Base-by-base conservation (phyloP, 2,888 invertebrate genomes). In the Xanthorhoe designata region DNA sequence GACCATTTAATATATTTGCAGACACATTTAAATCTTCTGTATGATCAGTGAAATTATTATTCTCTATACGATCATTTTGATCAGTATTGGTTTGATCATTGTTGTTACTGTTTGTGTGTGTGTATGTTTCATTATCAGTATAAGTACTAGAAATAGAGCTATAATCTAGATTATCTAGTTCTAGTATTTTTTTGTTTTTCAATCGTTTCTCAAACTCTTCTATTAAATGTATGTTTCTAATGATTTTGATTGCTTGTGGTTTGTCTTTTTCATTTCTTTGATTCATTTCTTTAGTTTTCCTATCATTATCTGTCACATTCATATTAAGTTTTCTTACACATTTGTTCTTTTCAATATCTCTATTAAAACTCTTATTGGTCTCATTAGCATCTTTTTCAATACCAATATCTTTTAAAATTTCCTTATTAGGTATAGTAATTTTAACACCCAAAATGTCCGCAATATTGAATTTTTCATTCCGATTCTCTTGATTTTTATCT, bases 121-220 rank as follows among this genome's bases (percentile, higher is more conserved):
- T 9, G 10, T 45, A 4, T 32, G 47, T 58, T 32, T 42, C 47
- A 17, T 54, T 29, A 50, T 69, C 66, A 50, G 58, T 17, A 50
- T 49, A 42, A 18, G 5, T 7, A 6, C 32, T 32, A 32, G 13
- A 8, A 51, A 18, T 8, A 9, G 10, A 10, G 8, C 32, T 49
- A 47, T 47, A 47, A 3, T 70, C 55, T 9, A 58, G 13, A 6
- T 47, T 54, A 3, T 70, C 60, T 18, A 58, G 24, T 17, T 70
- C 60, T 29, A 9, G 5, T 1, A 1, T 35, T 13, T 35, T 5
- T 29, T 49, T 32, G 1, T 35, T 15, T 50, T 61, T 54, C 0
- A 69, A 15, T 68, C 70, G 78, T 0, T 77, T 69, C 64, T 83
- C 77, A n/a, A 72, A 80, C 35, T 71, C 64, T 7, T 77, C 68